These are phyloP conservation scores for Apostichopus japonicus DNA, from an alignment of 35 echinoderm and acorn worm genomes.

Conservation along the genomic window DNA sequence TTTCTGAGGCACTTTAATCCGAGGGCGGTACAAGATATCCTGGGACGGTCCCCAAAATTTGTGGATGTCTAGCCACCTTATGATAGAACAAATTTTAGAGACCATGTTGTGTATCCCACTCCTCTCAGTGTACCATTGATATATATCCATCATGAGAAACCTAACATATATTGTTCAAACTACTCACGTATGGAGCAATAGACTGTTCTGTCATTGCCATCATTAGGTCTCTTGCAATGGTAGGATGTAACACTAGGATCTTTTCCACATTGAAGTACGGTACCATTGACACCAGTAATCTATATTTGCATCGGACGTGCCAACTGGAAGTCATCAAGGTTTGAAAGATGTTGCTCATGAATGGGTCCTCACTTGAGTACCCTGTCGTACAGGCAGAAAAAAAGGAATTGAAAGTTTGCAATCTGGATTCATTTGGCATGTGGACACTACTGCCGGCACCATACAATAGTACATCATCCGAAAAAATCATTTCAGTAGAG, in stretches of 20 bases:
- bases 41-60: too few relatives aligned
- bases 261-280: slow-evolving; percentile 50
- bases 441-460: too few relatives aligned
- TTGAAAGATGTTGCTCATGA: slow-evolving; percentile 62
- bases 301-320: slow-evolving; percentile 94
- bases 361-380: slow-evolving; percentile 53
- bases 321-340: slow-evolving; percentile 56
- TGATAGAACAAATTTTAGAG: too few relatives aligned
- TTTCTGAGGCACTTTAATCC: too few relatives aligned
- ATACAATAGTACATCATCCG: background rate
- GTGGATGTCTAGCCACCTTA: too few relatives aligned
- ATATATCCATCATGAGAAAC: too few relatives aligned
- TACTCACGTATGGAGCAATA: slow-evolving; percentile 90
- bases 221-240: slow-evolving; percentile 71
- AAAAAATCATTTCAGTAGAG: background rate
- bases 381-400: background rate
- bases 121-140: background rate
- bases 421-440: background rate
- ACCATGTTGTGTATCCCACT: too few relatives aligned
- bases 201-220: slow-evolving; percentile 76
- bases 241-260: slow-evolving; percentile 73
- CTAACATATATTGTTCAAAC: too few relatives aligned
- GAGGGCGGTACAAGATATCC: too few relatives aligned
- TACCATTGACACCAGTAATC: slow-evolving; percentile 64
- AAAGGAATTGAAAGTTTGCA: background rate